These are phyloP conservation scores for Branchellion lobata DNA, from an alignment of 2,888 invertebrate genomes.

Conservation along the genomic window DNA sequence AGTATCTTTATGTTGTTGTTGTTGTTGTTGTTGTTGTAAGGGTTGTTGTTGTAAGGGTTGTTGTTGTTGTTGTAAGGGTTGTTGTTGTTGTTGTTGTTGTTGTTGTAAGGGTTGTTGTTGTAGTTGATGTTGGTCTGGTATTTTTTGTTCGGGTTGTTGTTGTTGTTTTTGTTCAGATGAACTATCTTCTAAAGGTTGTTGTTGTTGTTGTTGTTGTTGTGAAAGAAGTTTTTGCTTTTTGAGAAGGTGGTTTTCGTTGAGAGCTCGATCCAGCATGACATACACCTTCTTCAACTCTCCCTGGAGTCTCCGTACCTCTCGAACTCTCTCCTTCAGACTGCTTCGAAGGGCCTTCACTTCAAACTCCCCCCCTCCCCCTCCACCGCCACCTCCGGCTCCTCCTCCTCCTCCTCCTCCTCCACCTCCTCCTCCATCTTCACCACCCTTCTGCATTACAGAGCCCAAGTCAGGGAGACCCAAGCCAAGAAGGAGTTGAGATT, in stretches of 20 bases:
- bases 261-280: conserved; percentile 16
- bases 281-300: not conserved
- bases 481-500: not conserved
- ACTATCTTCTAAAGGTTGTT: not conserved
- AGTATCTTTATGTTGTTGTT: too few species aligned
- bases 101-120: too few species aligned
- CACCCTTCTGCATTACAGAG: not conserved
- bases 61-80: too few species aligned
- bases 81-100: too few species aligned
- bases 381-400: not conserved
- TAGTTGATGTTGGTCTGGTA: too few species aligned
- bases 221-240: not conserved
- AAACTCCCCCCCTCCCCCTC: not conserved
- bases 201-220: not conserved
- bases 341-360: not conserved
- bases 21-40: too few species aligned
- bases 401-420: not conserved
- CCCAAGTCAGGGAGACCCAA: not conserved
- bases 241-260: not conserved
- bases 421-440: not conserved
- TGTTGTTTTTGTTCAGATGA: not conserved
- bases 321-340: not conserved
- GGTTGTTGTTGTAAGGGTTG: too few species aligned
- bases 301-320: not conserved
- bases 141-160: too few species aligned